A percentile compares a stretch with the other conserved stretches of the same genome.
phyloP scores from a whole-genome alignment of 2,888 invertebrate genomes.

The Dynastes maya region DNA sequence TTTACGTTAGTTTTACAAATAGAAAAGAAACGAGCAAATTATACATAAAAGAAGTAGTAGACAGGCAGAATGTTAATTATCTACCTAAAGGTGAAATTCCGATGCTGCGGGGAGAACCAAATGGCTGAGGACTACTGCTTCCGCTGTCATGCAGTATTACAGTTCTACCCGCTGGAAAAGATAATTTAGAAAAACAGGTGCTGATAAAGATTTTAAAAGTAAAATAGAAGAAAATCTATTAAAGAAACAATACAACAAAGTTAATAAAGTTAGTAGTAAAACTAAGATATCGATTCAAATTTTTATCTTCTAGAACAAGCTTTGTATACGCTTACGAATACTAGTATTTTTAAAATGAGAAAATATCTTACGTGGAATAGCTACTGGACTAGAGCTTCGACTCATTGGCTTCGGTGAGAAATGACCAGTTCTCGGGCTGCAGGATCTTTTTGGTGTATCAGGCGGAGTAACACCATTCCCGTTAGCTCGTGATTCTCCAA shows the following conservation, averaged over 20 bases:
- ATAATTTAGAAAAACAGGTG: slow-evolving; percentile 35
- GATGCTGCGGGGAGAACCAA: slow-evolving; percentile 73
- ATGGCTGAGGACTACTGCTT: slow-evolving; percentile 73
- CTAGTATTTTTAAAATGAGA: slow-evolving; percentile 6
- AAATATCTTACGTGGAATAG: slow-evolving; percentile 72
- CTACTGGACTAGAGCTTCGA: slow-evolving; percentile 76
- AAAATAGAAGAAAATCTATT: slow-evolving; percentile 4
- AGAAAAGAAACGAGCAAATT: neutral
- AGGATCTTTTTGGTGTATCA: slow-evolving; percentile 76
- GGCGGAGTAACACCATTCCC: slow-evolving; percentile 84
- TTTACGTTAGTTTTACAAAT: no score
- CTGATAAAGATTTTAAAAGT: slow-evolving; percentile 2
- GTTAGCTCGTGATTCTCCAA: slow-evolving; percentile 84
- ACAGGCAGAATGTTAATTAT: slow-evolving; percentile 37
- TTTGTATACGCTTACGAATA: neutral
- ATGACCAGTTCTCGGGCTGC: slow-evolving; percentile 71
- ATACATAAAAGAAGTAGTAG: slow-evolving; percentile 34
- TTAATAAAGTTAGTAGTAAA: neutral
- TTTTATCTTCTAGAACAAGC: neutral
- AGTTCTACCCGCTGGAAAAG: slow-evolving; percentile 56
- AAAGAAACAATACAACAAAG: slow-evolving; percentile 6
- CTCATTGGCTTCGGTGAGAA: slow-evolving; percentile 72
- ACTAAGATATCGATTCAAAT: slow-evolving; percentile 4
- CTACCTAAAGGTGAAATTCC: slow-evolving; percentile 74
- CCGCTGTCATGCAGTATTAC: slow-evolving; percentile 69